Percentiles rank a stretch among this genome's conserved stretches.
These are phyloP conservation scores for Gari tellinella DNA, from an alignment of 2,888 invertebrate species.

Conservation along the genomic window DNA sequence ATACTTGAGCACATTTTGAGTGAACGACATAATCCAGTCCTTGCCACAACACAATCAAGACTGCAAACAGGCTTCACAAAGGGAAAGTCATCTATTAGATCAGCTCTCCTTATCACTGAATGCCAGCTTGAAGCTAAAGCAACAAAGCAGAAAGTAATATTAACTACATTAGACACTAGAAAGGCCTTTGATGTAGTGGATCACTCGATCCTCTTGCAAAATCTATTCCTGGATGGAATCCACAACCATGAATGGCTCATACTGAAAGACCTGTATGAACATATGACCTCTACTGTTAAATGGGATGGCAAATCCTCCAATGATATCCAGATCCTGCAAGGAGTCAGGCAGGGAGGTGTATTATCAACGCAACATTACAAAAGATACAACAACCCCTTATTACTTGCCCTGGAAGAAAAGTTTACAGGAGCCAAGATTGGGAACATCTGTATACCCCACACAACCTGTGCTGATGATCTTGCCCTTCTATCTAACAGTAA, in stretches of 20 bases:
- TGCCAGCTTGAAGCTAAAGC: slow-evolving; percentile 11
- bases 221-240: slow-evolving; percentile 8
- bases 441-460: slow-evolving; percentile 1
- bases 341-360: slow-evolving; percentile 8
- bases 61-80: slow-evolving; percentile 11
- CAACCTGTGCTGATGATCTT: slow-evolving; percentile 7
- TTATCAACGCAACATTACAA: slow-evolving; percentile 8
- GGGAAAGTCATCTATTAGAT: slow-evolving; percentile 12
- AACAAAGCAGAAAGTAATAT: neutral
- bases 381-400: slow-evolving; percentile 16
- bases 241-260: neutral
- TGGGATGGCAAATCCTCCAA: slow-evolving; percentile 5
- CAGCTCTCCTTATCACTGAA: slow-evolving; percentile 10
- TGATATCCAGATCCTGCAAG: slow-evolving; percentile 1
- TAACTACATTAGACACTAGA: slow-evolving; percentile 11
- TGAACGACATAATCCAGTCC: too few relatives aligned
- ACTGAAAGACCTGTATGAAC: neutral
- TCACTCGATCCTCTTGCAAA: slow-evolving; percentile 1
- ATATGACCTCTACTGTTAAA: slow-evolving; percentile 3
- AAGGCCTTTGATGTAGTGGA: slow-evolving; percentile 17
- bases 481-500: slow-evolving; percentile 2
- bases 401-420: slow-evolving; percentile 8
- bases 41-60: neutral
- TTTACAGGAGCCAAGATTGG: slow-evolving; percentile 9
- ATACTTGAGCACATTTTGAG: too few relatives aligned